Base-by-base conservation (phyloP, 1,140 invertebrate species). In the Aphaenogaster rudis region DNA sequence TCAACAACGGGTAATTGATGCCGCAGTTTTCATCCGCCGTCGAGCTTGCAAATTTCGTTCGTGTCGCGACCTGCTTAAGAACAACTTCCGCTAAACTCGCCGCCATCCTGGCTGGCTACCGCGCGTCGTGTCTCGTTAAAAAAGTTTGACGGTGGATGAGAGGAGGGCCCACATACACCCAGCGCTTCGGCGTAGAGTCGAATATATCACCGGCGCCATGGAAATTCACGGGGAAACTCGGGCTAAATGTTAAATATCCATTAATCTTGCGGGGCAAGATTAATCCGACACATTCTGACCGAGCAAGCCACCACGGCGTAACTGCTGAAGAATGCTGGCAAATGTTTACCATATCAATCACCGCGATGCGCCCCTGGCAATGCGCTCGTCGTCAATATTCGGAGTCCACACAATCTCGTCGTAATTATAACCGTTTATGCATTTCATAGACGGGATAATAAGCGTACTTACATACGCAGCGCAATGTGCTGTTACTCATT, bases 311-410 rank as follows among this genome's bases (percentile, higher is more conserved):
- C 71, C 21, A 15, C 81, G 81, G 71, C 61, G 63, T 36, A 79
- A 86, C 59, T 87, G 78, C 36, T 81, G 57, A 87, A 84, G 86
- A 87, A 87, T 64, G 67, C 86, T 45, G 78, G 54, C 79, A 82
- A 82, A 82, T 87, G 78, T 87, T 87, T 87, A 59, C 64, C 50
- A 59, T 71, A 82, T 87, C 78, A 59, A 87, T 72, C 78, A 87
- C 17, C 13, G 33, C 48, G 81, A 64, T 64, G 45, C 61, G 45
- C 66, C 7, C 9, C 39, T 15, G 52, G 79, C 81, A 21, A 64
- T 85, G 61, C 74, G 59, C 21, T 66, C 74, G 48, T 86, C 69
- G 69, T 84, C 69, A 76, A 76, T 74, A 61, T 86, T 11, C 52
- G 6, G 81, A 84, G 59, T 64, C 39, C 36, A 50, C 72, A 42